A percentile compares a stretch with the other conserved stretches of the same genome.
These are phyloP conservation scores for Oxystoma pomonae DNA, from an alignment of 2,888 invertebrate genomes.

Conservation along the genomic window DNA sequence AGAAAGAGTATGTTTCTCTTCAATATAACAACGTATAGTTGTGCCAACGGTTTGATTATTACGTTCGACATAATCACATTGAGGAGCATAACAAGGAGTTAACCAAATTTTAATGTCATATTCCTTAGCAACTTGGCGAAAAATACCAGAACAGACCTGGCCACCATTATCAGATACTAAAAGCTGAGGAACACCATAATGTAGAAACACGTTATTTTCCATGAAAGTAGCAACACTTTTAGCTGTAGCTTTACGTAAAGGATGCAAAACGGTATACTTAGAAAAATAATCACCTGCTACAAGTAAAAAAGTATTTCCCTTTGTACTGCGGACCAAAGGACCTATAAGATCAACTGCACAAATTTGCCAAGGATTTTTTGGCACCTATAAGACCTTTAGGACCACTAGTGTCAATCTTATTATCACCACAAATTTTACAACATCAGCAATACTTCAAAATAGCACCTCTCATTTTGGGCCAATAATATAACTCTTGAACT, in stretches of 20 bases:
- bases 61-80: slow-evolving; percentile 30
- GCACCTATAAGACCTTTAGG: slow-evolving; percentile 4
- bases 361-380: slow-evolving; percentile 1
- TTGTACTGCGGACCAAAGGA: neutral
- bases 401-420: neutral
- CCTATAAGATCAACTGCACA: no score
- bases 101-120: slow-evolving; percentile 10
- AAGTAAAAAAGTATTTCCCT: slow-evolving; percentile 14
- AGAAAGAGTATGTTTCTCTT: slow-evolving; percentile 18
- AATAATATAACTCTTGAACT: slow-evolving; percentile 11
- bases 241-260: slow-evolving; percentile 13
- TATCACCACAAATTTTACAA: neutral
- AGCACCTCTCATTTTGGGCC: slow-evolving; percentile 13
- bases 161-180: slow-evolving; percentile 14
- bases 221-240: slow-evolving; percentile 10
- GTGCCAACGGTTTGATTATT: neutral
- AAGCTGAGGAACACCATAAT: slow-evolving; percentile 10
- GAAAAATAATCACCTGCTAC: slow-evolving; percentile 18
- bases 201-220: slow-evolving; percentile 18
- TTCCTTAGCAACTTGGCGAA: slow-evolving; percentile 10
- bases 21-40: neutral
- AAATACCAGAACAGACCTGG: slow-evolving; percentile 13
- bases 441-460: slow-evolving; percentile 1
- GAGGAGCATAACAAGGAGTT: slow-evolving; percentile 31
- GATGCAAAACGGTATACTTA: slow-evolving; percentile 16